Evolutionary conservation across 35 echinoderm and acorn worm genomes (phyloP).

Genomic region (Anneissia japonica): DNA sequence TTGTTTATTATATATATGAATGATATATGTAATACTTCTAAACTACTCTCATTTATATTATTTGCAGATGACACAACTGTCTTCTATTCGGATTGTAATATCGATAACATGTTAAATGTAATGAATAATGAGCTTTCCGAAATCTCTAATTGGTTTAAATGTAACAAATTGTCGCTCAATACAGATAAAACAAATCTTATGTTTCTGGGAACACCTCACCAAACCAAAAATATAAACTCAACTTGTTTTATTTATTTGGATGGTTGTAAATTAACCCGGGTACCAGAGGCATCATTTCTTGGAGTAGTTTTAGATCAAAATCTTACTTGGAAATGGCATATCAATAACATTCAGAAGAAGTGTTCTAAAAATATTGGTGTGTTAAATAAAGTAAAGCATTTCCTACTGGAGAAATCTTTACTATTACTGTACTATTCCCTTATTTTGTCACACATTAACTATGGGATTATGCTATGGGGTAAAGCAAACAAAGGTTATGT

Average conservation of each 20-base stretch:
- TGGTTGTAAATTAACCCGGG: background rate
- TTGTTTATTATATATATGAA: too few species aligned
- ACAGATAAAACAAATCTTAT: background rate
- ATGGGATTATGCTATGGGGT: background rate
- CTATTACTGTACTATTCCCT: background rate
- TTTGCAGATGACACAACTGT: background rate
- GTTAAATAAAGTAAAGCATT: background rate
- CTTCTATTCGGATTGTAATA: background rate
- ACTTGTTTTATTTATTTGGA: background rate
- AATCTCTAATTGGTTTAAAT: background rate
- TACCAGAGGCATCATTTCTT: background rate
- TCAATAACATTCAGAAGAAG: background rate
- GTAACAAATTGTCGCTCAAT: background rate
- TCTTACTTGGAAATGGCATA: background rate
- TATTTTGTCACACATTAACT: background rate
- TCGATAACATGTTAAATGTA: background rate
- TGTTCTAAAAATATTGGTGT: background rate
- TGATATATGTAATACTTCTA: too few species aligned
- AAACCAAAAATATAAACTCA: background rate
- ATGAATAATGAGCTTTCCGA: background rate
- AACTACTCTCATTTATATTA: too few species aligned
- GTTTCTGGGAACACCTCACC: background rate
- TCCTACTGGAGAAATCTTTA: background rate
- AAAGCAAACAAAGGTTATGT: background rate
- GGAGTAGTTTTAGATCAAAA: background rate